Percentiles rank a stretch among this genome's conserved stretches.
Conservation (phyloP, 2,888 invertebrate species). For the Plagiodera versicolora region DNA sequence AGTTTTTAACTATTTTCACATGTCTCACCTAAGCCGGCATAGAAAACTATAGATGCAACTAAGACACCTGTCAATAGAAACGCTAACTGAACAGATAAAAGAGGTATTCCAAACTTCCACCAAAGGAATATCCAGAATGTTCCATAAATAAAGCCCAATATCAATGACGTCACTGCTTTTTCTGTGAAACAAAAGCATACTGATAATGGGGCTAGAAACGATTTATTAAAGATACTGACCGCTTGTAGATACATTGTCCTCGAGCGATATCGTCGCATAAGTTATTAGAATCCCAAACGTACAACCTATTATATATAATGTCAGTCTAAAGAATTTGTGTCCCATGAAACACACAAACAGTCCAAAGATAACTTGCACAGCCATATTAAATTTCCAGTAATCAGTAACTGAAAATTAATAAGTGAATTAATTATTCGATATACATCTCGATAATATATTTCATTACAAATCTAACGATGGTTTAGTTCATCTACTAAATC, state of each 20-base stretch:
- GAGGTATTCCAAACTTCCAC: constrained; percentile 65
- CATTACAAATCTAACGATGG: too few species aligned
- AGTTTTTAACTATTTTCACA: neutral
- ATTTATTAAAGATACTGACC: constrained; percentile 25
- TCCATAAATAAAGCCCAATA: constrained; percentile 63
- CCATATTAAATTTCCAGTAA: constrained; percentile 58
- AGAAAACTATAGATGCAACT: constrained; percentile 54
- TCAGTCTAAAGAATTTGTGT: constrained; percentile 64
- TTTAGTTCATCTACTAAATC: too few species aligned
- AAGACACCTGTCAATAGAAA: constrained; percentile 66
- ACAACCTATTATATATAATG: constrained; percentile 65
- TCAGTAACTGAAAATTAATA: constrained; percentile 53
- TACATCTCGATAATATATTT: too few species aligned
- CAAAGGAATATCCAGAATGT: constrained; percentile 64
- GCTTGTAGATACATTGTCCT: constrained; percentile 22
- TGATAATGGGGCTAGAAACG: too few species aligned
- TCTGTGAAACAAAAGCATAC: constrained; percentile 49
- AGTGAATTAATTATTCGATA: neutral
- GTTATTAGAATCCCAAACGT: constrained; percentile 61
- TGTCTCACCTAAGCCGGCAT: constrained; percentile 38
- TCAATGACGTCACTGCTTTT: constrained; percentile 56
- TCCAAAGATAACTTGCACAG: constrained; percentile 62
- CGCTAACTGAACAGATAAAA: constrained; percentile 62
- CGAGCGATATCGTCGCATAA: constrained; percentile 50
- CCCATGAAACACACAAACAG: constrained; percentile 65